phyloP scores from a whole-genome alignment of 2,113 vertebrate genomes.

The Peromyscus polionotus region DNA sequence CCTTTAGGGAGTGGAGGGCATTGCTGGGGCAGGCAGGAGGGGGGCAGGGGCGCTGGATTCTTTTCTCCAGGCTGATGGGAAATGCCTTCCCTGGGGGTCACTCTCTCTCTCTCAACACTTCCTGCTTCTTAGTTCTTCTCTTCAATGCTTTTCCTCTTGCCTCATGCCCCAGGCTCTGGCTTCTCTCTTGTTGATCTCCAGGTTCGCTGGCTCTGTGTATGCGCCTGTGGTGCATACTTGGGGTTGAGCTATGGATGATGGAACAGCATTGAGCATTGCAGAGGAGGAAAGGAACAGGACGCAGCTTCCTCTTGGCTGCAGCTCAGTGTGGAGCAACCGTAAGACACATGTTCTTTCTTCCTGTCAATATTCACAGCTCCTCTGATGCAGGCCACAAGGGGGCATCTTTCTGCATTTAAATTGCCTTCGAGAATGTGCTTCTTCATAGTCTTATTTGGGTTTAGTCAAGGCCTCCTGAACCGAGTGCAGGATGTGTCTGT shows the following conservation, averaged over 20 bases:
- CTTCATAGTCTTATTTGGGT: not conserved
- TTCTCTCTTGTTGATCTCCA: not conserved
- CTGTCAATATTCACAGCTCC: not conserved
- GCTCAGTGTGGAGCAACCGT: not conserved
- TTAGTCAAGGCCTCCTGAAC: not conserved
- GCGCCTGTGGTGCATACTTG: not conserved
- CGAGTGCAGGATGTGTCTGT: not conserved
- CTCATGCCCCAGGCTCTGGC: not conserved
- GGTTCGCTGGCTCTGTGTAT: not conserved
- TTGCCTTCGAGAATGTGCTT: not conserved
- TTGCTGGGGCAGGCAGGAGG: not conserved
- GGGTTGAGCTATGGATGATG: not conserved
- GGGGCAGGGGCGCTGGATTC: not conserved
- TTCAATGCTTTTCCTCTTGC: not conserved
- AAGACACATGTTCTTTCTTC: not conserved
- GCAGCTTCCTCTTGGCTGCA: not conserved
- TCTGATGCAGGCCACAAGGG: not conserved
- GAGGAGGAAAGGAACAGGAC: not conserved
- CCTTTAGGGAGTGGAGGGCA: not conserved
- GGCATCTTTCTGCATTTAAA: not conserved
- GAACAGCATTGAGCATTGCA: not conserved
- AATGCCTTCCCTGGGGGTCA: not conserved
- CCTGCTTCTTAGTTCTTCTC: not conserved
- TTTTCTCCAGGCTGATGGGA: not conserved
- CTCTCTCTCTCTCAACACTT: not conserved